These are phyloP conservation scores for Papilio glaucus DNA, from an alignment of 1,140 invertebrate genomes.

Conservation along the genomic window DNA sequence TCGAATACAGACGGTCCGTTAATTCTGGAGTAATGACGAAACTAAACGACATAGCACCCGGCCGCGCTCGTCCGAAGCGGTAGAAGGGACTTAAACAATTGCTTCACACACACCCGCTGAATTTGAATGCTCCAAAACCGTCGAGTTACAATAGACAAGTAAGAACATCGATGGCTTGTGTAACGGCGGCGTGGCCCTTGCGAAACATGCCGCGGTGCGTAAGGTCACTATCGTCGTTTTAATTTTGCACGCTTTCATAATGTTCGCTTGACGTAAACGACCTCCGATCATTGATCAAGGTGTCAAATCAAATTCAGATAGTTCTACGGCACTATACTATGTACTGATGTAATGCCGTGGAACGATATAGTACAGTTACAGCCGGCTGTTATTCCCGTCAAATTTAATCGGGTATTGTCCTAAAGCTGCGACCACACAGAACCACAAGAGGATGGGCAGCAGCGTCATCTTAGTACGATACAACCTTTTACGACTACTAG, in stretches of 20 bases:
- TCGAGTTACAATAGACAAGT: slow-evolving; percentile 59
- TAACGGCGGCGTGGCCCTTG: slow-evolving; percentile 61
- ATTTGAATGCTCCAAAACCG: slow-evolving; percentile 55
- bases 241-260: slow-evolving; percentile 77
- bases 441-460: too few relatives aligned
- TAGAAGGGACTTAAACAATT: slow-evolving; percentile 47
- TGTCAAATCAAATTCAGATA: slow-evolving; percentile 5
- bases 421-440: too few relatives aligned
- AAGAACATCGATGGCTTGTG: slow-evolving; percentile 63
- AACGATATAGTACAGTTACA: too few relatives aligned
- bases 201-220: slow-evolving; percentile 66
- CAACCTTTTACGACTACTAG: too few relatives aligned
- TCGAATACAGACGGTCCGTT: slow-evolving; percentile 27
- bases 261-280: slow-evolving; percentile 60
- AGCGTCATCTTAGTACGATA: too few relatives aligned
- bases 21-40: slow-evolving; percentile 34
- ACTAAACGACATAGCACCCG: slow-evolving; percentile 26
- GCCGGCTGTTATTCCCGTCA: too few relatives aligned
- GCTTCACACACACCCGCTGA: slow-evolving; percentile 49
- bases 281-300: slow-evolving; percentile 43
- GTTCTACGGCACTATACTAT: not conserved
- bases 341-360: too few relatives aligned
- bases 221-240: slow-evolving; percentile 74
- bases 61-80: not conserved
- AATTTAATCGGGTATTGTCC: too few relatives aligned